Evolutionary conservation across 2,888 invertebrate genomes (phyloP), one percentile per base, ranked within the genome.

Genomic region (Machimus rusticus): DNA sequence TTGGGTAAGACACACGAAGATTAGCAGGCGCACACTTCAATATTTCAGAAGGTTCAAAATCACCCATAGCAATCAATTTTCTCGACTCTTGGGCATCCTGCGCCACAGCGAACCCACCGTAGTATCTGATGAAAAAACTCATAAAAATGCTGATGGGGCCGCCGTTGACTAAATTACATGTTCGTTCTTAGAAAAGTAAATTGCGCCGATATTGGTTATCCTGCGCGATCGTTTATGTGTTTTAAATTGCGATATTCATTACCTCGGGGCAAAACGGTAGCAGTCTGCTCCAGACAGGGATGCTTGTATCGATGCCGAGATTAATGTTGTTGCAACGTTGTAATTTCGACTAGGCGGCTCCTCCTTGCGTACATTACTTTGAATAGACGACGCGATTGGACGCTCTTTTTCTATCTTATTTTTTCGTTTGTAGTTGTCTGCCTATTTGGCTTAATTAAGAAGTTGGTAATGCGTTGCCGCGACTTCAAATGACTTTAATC

Each of bases 161-260:
- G 87, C 86, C 82, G 87, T 88, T 87, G 88, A 88, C 87, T 87
- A 88, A 88, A 88, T 88, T 88, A 88, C 88, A 88, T 85, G 88
- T 88, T 88, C 81, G 81, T 87, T 88, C 88, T 87, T 87, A 88
- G 88, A 88, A 88, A 87, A 88, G 86, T 88, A 88, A 88, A 88
- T 88, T 88, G 86, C 88, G 85, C 86, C 88, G 76, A 88, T 87
- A 87, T 87, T 87, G 88, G 86, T 88, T 87, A 88, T 88, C 88
- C 88, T 88, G 85, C 79, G 88, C 87, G 87, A 88, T 88, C 88
- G 87, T 88, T 87, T 88, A 88, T 88, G 88, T 88, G 86, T 88
- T 88, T 88, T 88, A 88, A 88, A 88, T 88, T 88, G 88, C 88
- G 86, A 88, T 88, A 88, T 88, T 88, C 88, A 88, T 88, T 88